Evolutionary conservation across 2,888 invertebrate genomes (phyloP), one percentile per base, ranked within the genome.

Genomic region (Tetragnatha montana): DNA sequence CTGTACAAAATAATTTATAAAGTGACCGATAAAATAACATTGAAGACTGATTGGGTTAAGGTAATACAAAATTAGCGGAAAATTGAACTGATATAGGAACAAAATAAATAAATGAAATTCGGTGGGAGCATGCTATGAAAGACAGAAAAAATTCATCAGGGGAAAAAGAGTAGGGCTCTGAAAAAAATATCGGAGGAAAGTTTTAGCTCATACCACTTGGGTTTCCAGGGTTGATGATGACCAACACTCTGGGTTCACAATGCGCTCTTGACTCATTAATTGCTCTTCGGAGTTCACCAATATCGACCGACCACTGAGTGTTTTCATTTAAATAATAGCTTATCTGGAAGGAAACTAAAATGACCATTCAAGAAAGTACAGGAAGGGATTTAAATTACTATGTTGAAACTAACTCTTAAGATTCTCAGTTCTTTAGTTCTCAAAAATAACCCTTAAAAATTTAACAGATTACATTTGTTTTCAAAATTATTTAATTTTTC

Each of bases 221-320:
- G 94, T 99, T 99, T 81, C 99, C 99, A 0, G 99, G 99, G 95
- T 99, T 99, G 93, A 99, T 99, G 90, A 99, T 95, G 68, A 97
- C 98, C 83, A 99, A 94, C 0, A 96, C 98, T 75, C 98, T 95
- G 0, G 98, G 97, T 91, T 95, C 95, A 93, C 95, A 95, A 73
- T 94, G 73, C 0, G 91, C 92, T 91, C 94, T 94, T 0, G 96
- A 95, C 92, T 96, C 97, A 0, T 93, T 93, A 70, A 96, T 93
- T 0, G 98, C 93, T 75, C 98, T 95, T 93, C 98, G 95, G 92
- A 99, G 94, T 94, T 99, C 99, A 0, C 93, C 92, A 6, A 95
- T 94, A 92, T 96, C 96, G 90, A 99, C 94, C 0, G 95, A 96
- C 99, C 99, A 99, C 92, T 96, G 95, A 68, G 95, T 95, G 0